A percentile compares a stretch with the other conserved stretches of the same genome.
phyloP scores from a whole-genome alignment of 2,113 vertebrate species.

The Forbesichthys papilliferus region DNA sequence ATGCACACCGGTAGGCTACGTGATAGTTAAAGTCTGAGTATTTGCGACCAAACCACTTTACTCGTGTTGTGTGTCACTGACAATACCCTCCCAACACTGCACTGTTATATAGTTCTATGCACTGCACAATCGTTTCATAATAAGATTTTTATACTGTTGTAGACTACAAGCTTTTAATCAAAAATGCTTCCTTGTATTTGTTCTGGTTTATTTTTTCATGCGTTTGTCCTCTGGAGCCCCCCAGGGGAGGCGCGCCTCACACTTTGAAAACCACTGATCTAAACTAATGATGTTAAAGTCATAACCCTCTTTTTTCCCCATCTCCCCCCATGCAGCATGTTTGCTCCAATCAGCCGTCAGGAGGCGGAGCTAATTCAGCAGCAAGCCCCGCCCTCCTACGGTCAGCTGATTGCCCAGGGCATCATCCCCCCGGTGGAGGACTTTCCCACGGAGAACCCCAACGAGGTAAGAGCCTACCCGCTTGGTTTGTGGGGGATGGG shows the following conservation, averaged over 20 bases:
- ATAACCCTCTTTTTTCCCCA: background rate
- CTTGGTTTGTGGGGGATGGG: background rate
- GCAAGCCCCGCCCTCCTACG: conserved; percentile 90
- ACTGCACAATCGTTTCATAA: no score
- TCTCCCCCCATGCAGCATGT: conserved; percentile 72
- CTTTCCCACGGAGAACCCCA: conserved; percentile 89
- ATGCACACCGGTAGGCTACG: no score
- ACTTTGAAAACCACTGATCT: no score
- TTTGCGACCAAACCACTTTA: no score
- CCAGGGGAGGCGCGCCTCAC: no score
- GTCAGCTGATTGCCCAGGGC: conserved; percentile 90
- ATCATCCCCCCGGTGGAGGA: conserved; percentile 90
- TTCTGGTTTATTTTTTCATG: background rate
- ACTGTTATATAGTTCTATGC: no score
- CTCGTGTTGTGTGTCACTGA: no score
- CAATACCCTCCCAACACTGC: no score
- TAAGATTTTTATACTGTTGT: no score
- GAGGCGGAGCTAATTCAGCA: conserved; percentile 88
- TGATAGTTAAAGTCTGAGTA: no score
- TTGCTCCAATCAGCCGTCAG: conserved; percentile 85
- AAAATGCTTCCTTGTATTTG: no score
- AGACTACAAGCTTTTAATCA: no score
- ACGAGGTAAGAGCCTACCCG: conserved; percentile 72
- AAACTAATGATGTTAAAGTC: background rate
- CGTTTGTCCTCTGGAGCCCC: background rate